These are phyloP conservation scores for Pipistrellus pipistrellus DNA, from an alignment of 2,797 vertebrate species.

Conservation along the genomic window DNA sequence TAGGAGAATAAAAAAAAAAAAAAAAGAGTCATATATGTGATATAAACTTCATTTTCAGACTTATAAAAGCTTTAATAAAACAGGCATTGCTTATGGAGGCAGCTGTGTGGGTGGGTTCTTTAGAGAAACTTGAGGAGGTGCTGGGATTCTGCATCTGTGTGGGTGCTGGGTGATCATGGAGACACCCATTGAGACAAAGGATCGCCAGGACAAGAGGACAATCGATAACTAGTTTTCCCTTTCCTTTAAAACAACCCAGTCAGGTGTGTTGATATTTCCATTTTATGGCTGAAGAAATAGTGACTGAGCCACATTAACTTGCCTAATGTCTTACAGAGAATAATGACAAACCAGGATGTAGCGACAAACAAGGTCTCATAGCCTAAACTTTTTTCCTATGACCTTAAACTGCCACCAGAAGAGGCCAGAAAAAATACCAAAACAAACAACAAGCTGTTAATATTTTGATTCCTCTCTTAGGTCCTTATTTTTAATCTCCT, in stretches of 20 bases:
- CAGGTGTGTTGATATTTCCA: background rate
- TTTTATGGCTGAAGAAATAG: background rate
- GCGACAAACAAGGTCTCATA: background rate
- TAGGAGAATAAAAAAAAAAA: background rate
- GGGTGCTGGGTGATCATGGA: background rate
- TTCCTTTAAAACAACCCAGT: background rate
- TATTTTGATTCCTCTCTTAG: slow-evolving; percentile 2
- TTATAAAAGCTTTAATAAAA: slow-evolving; percentile 27
- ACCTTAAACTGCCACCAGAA: background rate
- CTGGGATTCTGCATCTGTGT: background rate
- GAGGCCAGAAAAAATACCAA: background rate
- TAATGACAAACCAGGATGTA: background rate
- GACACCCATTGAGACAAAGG: background rate
- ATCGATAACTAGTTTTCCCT: background rate
- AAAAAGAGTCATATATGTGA: background rate
- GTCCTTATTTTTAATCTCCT: slow-evolving; percentile 58
- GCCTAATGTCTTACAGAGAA: background rate
- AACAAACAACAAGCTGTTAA: slow-evolving; percentile 32
- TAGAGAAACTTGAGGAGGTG: background rate
- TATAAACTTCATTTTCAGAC: background rate
- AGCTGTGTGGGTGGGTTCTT: background rate
- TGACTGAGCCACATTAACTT: background rate
- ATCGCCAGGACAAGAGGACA: background rate
- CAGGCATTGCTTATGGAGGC: background rate
- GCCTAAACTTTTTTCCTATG: background rate